Conservation (phyloP, 2,888 invertebrate genomes). For the Tetramorium bicarinatum region DNA sequence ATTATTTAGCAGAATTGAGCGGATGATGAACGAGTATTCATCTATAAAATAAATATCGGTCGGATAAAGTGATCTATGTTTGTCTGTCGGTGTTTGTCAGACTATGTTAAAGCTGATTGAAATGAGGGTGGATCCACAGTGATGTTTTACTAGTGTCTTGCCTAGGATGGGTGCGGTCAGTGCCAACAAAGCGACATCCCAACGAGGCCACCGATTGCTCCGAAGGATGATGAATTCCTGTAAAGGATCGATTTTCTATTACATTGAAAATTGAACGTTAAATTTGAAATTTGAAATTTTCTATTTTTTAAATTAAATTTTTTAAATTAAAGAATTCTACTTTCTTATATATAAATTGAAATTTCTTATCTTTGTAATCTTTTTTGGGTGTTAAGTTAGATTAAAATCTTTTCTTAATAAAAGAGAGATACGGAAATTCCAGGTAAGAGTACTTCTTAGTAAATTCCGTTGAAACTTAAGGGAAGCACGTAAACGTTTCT, state of each 20-base stretch:
- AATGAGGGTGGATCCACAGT: constrained; percentile 70
- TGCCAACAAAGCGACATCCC: constrained; percentile 75
- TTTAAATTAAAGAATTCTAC: not conserved
- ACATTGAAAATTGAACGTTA: not conserved
- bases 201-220: constrained; percentile 62
- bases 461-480: constrained; percentile 55
- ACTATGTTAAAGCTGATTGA: constrained; percentile 73
- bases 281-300: not conserved
- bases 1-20: constrained; percentile 19
- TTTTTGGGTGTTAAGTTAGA: not conserved
- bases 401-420: constrained; percentile 9
- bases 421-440: not conserved
- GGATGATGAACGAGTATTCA: not conserved
- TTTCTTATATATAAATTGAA: not conserved
- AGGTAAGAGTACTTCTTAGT: constrained; percentile 49
- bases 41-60: constrained; percentile 29
- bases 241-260: constrained; percentile 67
- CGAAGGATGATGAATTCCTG: constrained; percentile 65
- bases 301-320: not conserved
- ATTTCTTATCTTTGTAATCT: not conserved
- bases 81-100: constrained; percentile 65
- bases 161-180: constrained; percentile 72
- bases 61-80: constrained; percentile 38
- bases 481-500: constrained; percentile 61
- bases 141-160: constrained; percentile 63